Conservation (phyloP, 2,888 invertebrate species). For the Gisinianus flammeolus region DNA sequence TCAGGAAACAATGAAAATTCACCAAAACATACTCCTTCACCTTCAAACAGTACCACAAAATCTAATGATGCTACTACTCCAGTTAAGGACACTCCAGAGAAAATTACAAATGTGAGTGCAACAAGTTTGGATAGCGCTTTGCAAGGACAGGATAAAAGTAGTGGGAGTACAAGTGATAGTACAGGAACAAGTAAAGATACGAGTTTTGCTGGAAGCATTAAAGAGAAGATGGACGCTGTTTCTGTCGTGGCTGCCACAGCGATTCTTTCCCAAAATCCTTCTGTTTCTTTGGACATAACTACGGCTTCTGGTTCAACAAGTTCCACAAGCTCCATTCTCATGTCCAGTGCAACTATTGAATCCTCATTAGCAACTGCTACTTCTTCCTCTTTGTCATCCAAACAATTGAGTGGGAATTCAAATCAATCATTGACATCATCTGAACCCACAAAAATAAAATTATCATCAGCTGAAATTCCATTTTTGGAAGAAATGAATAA, state of each 20-base stretch:
- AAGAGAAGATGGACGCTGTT: background rate
- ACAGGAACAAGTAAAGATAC: background rate
- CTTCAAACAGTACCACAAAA: background rate
- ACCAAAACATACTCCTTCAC: background rate
- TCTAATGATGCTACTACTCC: background rate
- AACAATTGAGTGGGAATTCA: background rate
- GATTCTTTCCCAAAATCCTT: background rate
- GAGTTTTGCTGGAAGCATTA: background rate
- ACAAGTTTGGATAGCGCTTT: background rate
- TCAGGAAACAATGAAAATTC: background rate
- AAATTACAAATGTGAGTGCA: background rate
- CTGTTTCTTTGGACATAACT: background rate
- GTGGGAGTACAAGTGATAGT: background rate
- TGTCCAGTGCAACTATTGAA: constrained; percentile 10
- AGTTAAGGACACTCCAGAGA: background rate
- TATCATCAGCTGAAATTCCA: constrained; percentile 34
- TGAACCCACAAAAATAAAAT: constrained; percentile 20
- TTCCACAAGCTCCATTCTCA: background rate
- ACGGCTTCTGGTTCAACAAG: background rate
- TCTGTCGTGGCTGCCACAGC: no score
- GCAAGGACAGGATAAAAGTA: background rate
- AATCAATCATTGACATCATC: background rate
- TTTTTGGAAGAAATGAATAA: constrained; percentile 44
- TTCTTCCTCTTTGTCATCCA: background rate
- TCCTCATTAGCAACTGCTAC: background rate